A percentile compares a stretch with the other conserved stretches of the same genome.
These are phyloP conservation scores for Caenorhabditis sp. DNA, from an alignment of 2,888 invertebrate species.

Conservation along the genomic window DNA sequence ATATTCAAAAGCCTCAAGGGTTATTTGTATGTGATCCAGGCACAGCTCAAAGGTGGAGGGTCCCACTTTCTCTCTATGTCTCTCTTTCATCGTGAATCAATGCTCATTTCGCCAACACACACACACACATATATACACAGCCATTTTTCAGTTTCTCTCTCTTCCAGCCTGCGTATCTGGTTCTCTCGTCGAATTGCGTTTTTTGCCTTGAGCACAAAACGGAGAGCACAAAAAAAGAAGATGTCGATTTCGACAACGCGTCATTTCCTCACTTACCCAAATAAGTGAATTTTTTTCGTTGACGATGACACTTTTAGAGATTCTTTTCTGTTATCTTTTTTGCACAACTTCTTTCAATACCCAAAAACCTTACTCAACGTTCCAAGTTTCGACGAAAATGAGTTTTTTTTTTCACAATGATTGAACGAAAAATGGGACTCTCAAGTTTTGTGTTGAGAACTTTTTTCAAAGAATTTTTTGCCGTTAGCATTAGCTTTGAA, in stretches of 20 bases:
- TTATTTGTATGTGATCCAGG: neutral
- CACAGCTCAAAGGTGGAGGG: neutral
- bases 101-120: neutral
- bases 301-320: neutral
- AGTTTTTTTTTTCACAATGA: too few species aligned
- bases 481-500: too few species aligned
- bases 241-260: neutral
- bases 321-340: neutral
- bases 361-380: too few species aligned
- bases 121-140: neutral
- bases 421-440: too few species aligned
- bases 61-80: neutral
- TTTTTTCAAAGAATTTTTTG: too few species aligned
- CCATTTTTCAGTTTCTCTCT: neutral
- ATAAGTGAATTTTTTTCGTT: neutral
- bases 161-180: neutral
- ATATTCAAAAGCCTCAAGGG: neutral
- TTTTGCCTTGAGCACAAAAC: neutral
- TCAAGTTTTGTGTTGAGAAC: too few species aligned
- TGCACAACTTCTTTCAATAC: too few species aligned
- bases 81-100: neutral
- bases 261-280: neutral
- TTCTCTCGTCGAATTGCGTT: neutral
- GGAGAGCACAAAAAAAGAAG: neutral
- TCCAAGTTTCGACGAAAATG: too few species aligned